Conservation (phyloP, 2,888 invertebrate species). For the Anthophora plumipes region DNA sequence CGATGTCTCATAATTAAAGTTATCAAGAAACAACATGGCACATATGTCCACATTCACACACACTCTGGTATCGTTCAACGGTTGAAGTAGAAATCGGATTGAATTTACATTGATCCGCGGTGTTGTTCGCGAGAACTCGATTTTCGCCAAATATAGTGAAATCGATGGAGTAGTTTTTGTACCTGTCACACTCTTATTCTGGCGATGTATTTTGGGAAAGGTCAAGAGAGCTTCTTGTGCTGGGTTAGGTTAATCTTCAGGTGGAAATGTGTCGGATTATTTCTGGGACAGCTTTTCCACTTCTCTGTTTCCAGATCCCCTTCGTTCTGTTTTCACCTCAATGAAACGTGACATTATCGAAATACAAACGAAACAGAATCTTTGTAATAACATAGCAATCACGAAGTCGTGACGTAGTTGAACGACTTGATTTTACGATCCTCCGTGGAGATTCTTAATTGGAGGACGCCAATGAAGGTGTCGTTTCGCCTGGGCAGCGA, state of each 20-base stretch:
- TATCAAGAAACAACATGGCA: too few species aligned
- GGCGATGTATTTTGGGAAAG: slow-evolving; percentile 52
- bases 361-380: too few species aligned
- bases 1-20: too few species aligned
- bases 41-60: too few species aligned
- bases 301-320: too few species aligned
- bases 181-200: slow-evolving; percentile 49
- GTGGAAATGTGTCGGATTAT: neutral
- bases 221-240: slow-evolving; percentile 40
- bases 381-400: too few species aligned
- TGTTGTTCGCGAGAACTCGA: neutral
- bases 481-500: neutral
- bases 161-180: slow-evolving; percentile 48
- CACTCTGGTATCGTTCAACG: neutral
- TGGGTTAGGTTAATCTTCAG: neutral
- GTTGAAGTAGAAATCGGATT: neutral
- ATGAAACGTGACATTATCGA: neutral
- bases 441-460: slow-evolving; percentile 34
- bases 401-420: neutral
- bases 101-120: slow-evolving; percentile 1
- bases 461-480: neutral
- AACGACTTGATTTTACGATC: slow-evolving; percentile 8
- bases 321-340: neutral
- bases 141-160: slow-evolving; percentile 13
- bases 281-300: neutral